phyloP scores from a whole-genome alignment of 1,140 invertebrate genomes.

The Meloidogyne hapla region DNA sequence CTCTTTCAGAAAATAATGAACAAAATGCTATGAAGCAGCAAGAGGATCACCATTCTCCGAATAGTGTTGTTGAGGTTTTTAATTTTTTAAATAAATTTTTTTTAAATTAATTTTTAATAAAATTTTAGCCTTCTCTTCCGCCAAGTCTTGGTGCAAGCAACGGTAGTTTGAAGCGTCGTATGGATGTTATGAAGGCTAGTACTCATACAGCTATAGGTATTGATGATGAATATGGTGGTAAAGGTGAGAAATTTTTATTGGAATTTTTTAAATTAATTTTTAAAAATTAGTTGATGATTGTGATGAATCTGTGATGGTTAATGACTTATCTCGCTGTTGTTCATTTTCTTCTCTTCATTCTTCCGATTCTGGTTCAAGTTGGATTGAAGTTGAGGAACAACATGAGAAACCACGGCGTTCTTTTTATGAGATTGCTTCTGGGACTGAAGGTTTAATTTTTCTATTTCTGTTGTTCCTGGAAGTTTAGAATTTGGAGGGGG shows the following conservation, averaged over 20 bases:
- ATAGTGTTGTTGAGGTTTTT: neutral
- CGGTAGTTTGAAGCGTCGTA: neutral
- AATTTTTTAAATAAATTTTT: neutral
- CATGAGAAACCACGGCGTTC: neutral
- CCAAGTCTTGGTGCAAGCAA: neutral
- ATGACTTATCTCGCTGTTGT: neutral
- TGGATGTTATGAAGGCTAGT: neutral
- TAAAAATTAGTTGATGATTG: neutral
- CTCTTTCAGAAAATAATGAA: neutral
- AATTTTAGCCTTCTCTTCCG: neutral
- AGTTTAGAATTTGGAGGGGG: no score
- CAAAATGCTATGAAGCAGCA: neutral
- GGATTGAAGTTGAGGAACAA: neutral
- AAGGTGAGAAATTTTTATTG: neutral
- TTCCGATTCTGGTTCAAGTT: neutral
- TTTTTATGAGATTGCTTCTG: neutral
- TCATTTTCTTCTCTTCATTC: neutral
- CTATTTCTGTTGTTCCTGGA: no score
- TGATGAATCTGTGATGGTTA: neutral
- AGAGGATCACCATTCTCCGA: neutral
- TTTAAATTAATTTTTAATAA: neutral
- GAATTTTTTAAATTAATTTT: no score
- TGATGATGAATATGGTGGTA: neutral
- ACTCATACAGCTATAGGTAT: constrained; percentile 2
- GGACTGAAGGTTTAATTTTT: neutral